Evolutionary conservation across 2,888 invertebrate species (phyloP).

Genomic region (Amphipyra berbera): DNA sequence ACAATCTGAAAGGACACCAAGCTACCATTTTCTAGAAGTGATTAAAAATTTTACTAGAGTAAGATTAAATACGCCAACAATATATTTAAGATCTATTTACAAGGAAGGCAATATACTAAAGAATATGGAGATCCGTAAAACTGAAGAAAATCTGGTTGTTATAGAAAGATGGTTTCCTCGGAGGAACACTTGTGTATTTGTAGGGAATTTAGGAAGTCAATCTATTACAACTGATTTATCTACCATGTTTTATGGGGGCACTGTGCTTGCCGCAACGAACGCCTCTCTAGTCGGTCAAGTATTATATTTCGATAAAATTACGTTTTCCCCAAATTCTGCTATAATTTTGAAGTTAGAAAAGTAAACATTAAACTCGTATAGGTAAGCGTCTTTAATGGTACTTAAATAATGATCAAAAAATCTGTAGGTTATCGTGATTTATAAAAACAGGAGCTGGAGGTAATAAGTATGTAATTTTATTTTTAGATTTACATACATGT

Average conservation of each 20-base stretch:
- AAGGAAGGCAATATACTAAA: conserved; percentile 91
- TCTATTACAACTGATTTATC: conserved; percentile 93
- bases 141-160: conserved; percentile 91
- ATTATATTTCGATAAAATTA: conserved; percentile 82
- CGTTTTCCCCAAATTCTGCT: conserved; percentile 83
- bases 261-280: conserved; percentile 82
- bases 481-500: not conserved
- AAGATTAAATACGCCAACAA: conserved; percentile 91
- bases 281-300: conserved; percentile 76
- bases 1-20: conserved; percentile 83
- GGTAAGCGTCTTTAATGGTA: too few relatives aligned
- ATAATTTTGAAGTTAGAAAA: conserved; percentile 84
- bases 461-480: not conserved
- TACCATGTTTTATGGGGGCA: conserved; percentile 93
- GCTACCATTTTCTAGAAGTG: conserved; percentile 87
- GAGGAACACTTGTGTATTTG: conserved; percentile 93
- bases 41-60: conserved; percentile 90
- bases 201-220: conserved; percentile 92
- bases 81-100: conserved; percentile 92
- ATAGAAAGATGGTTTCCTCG: conserved; percentile 95
- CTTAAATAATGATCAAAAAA: too few relatives aligned
- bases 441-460: not conserved
- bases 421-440: too few relatives aligned
- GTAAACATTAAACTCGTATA: conserved; percentile 43
- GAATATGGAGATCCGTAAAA: conserved; percentile 92